Evolutionary conservation across 2,113 vertebrate genomes (phyloP).

Genomic region (Heterocephalus glaber): DNA sequence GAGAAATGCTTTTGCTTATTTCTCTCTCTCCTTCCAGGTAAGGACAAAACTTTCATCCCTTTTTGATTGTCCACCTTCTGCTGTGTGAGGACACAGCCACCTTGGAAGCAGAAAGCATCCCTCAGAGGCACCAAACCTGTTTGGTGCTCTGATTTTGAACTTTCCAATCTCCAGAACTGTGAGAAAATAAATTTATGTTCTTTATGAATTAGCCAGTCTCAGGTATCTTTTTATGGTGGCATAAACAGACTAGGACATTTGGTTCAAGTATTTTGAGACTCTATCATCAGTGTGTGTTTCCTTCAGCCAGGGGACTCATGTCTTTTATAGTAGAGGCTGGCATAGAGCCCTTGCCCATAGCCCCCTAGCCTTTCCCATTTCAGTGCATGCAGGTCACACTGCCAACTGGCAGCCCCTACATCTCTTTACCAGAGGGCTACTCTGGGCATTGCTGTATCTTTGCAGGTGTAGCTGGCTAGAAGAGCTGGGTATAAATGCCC

Average conservation of each 20-base stretch:
- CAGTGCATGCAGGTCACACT: background rate
- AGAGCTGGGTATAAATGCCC: background rate
- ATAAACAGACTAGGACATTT: background rate
- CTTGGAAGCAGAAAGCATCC: background rate
- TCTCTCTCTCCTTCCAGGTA: background rate
- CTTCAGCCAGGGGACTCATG: background rate
- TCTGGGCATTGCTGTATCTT: background rate
- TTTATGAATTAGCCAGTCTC: background rate
- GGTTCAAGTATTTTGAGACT: slow-evolving; percentile 13
- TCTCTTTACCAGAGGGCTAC: slow-evolving; percentile 5
- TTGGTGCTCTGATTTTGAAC: background rate
- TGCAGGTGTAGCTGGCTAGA: background rate
- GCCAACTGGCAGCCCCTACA: background rate
- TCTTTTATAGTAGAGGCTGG: background rate
- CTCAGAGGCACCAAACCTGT: background rate
- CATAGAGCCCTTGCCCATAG: background rate
- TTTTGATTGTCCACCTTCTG: background rate
- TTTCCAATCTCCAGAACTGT: background rate
- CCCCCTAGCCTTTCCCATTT: background rate
- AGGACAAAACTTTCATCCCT: background rate
- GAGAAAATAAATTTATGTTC: background rate
- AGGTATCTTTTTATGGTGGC: background rate
- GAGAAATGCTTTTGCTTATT: background rate
- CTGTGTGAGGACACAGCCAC: background rate
- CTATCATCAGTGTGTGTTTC: background rate